Evolutionary conservation across 1,140 invertebrate genomes (phyloP).

Genomic region (Bemisia tabaci): DNA sequence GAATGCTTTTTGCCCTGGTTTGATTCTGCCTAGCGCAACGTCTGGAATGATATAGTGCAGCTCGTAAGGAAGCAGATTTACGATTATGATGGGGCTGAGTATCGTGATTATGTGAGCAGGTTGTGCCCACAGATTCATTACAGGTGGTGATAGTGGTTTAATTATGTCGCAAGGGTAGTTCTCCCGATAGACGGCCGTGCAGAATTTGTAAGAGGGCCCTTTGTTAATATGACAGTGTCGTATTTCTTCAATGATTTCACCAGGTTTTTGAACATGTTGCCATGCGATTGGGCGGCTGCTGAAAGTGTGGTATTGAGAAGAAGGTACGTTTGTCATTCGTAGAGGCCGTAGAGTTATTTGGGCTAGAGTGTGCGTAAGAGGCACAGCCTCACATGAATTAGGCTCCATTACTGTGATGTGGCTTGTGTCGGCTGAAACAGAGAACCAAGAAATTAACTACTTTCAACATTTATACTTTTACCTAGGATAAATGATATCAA

Average conservation of each 20-base stretch:
- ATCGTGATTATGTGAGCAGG: slow-evolving; percentile 77
- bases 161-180: slow-evolving; percentile 55
- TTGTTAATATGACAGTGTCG: slow-evolving; percentile 33
- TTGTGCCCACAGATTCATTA: slow-evolving; percentile 31
- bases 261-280: slow-evolving; percentile 42
- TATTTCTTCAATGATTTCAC: slow-evolving; percentile 39
- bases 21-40: slow-evolving; percentile 39
- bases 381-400: slow-evolving; percentile 41
- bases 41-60: slow-evolving; percentile 38
- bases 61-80: slow-evolving; percentile 62
- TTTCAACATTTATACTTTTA: too few species aligned
- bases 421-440: slow-evolving; percentile 3
- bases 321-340: slow-evolving; percentile 24
- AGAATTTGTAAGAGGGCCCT: slow-evolving; percentile 47
- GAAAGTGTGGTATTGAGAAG: slow-evolving; percentile 38
- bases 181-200: slow-evolving; percentile 60
- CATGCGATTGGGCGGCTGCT: slow-evolving; percentile 47
- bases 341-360: slow-evolving; percentile 44
- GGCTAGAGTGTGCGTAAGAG: slow-evolving; percentile 44
- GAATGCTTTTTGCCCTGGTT: slow-evolving; percentile 31
- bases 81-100: slow-evolving; percentile 65
- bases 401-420: slow-evolving; percentile 28
- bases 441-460: neutral
- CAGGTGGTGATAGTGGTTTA: slow-evolving; percentile 17
- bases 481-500: too few species aligned